Conservation (phyloP, 2,797 vertebrate genomes). For the Melanotaenia boesemani region DNA sequence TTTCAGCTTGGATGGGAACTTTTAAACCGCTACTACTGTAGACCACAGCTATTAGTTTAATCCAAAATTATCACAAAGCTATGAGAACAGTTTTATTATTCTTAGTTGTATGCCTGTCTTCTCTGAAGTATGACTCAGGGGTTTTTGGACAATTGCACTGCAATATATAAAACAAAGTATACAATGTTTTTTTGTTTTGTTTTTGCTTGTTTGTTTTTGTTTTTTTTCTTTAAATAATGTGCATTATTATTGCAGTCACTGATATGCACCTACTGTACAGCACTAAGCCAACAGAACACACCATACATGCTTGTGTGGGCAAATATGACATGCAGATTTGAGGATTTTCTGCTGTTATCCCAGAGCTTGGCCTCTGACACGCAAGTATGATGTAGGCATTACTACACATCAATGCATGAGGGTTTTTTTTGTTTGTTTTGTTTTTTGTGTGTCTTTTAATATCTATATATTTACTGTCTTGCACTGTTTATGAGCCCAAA, state of each 20-base stretch:
- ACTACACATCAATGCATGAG: constrained; percentile 81
- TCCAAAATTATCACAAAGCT: constrained; percentile 64
- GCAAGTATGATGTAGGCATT: constrained; percentile 84
- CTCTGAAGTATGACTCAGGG: constrained; percentile 97
- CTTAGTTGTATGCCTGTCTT: constrained; percentile 82
- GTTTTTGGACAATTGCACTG: constrained; percentile 90
- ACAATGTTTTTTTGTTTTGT: constrained; percentile 37
- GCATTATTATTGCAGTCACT: constrained; percentile 76
- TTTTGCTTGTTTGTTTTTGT: neutral
- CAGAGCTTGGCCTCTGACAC: constrained; percentile 82
- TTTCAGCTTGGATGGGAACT: too few species aligned
- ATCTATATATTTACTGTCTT: constrained; percentile 73
- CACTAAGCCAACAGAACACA: constrained; percentile 89
- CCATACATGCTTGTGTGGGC: constrained; percentile 86
- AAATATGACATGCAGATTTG: constrained; percentile 84
- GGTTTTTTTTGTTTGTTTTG: constrained; percentile 18
- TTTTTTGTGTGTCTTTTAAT: constrained; percentile 9
- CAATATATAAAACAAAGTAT: constrained; percentile 85
- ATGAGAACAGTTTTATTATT: constrained; percentile 54
- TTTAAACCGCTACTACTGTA: too few species aligned
- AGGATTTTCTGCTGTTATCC: constrained; percentile 83
- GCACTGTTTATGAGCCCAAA: constrained; percentile 80
- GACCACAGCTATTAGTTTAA: constrained; percentile 50
- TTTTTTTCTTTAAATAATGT: constrained; percentile 84
- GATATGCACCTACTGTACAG: constrained; percentile 83